Percentiles rank a stretch among this genome's conserved stretches.
These are phyloP conservation scores for Plebejus argus DNA, from an alignment of 2,888 invertebrate species.

Conservation along the genomic window DNA sequence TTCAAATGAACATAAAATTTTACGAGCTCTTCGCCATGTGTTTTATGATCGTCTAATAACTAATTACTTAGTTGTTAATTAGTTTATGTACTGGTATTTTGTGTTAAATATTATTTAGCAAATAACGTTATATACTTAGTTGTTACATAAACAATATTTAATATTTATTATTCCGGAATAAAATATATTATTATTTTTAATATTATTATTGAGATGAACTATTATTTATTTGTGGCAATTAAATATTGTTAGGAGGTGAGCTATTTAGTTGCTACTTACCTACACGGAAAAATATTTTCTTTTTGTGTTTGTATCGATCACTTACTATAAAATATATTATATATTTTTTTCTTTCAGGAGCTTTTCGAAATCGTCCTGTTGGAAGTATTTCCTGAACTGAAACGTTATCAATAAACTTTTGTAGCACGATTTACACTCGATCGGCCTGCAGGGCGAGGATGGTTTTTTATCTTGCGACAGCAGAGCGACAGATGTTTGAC, in stretches of 20 bases:
- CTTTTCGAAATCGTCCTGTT: slow-evolving; percentile 84
- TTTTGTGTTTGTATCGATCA: not conserved
- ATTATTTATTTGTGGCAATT: too few relatives aligned
- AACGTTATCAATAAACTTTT: slow-evolving; percentile 68
- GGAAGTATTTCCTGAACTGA: slow-evolving; percentile 86
- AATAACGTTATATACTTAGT: too few relatives aligned
- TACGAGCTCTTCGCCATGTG: not conserved
- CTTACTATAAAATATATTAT: not conserved
- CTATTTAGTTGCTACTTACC: too few relatives aligned
- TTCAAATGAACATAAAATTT: not conserved
- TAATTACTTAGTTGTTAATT: slow-evolving; percentile 21
- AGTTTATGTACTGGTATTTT: not conserved
- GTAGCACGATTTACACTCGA: not conserved
- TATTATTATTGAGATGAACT: too few relatives aligned
- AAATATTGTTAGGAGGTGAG: too few relatives aligned
- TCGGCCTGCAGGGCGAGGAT: not conserved
- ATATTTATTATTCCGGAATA: too few relatives aligned
- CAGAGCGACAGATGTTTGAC: too few relatives aligned
- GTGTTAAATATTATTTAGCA: too few relatives aligned
- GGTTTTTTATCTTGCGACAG: not conserved
- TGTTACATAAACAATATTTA: too few relatives aligned
- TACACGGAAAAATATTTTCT: too few relatives aligned
- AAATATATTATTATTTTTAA: too few relatives aligned
- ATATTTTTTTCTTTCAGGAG: slow-evolving; percentile 77
- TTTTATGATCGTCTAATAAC: slow-evolving; percentile 12